Base-by-base conservation (phyloP, 2,113 vertebrate species). In the Todiramphus chloris region DNA sequence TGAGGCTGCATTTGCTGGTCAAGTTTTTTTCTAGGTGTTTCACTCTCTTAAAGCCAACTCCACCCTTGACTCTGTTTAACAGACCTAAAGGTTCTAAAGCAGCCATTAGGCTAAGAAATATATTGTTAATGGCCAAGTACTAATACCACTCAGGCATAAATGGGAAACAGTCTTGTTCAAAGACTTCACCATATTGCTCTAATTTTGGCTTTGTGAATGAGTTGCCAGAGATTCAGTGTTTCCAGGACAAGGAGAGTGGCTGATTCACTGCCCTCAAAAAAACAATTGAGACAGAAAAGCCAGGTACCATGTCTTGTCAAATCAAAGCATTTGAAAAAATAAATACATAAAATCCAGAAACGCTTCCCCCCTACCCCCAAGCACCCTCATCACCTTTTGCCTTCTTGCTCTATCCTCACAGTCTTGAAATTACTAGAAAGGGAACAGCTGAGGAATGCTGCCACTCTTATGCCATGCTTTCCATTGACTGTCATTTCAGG, bases 381-480 rank as follows among this genome's bases (percentile, higher is more conserved):
- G 30, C 27, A 89, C 16, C 2, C 0, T 35, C n/a, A 63, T 59
- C 35, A 73, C 72, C 56, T 76, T 74, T 60, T 82, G 64, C 51
- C 48, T 80, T 89, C 80, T 76, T 91, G 18, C 63, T 89, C 62
- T 91, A 44, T 15, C 56, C 83, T 78, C 72, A 88, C 28, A 56
- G 43, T 94, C 80, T 84, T 89, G 79, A 96, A 91, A 95, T 81
- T 83, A 95, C 96, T 98, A 96, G 97, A 98, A 98, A 97, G 97
- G 93, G 98, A 98, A 98, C 98, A 99, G 98, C 98, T 99, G 98
- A 99, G 98, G 98, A 99, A 99, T 98, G 98, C 96, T 97, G 98
- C 97, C 97, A 95, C 93, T 97, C 96, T 97, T 97, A 98, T 97
- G 97, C 97, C 98, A 98, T 87, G 97, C 97, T 99, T 99, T 99